Conservation (phyloP, 2,888 invertebrate species). For the Hofmannophila pseudospretella region DNA sequence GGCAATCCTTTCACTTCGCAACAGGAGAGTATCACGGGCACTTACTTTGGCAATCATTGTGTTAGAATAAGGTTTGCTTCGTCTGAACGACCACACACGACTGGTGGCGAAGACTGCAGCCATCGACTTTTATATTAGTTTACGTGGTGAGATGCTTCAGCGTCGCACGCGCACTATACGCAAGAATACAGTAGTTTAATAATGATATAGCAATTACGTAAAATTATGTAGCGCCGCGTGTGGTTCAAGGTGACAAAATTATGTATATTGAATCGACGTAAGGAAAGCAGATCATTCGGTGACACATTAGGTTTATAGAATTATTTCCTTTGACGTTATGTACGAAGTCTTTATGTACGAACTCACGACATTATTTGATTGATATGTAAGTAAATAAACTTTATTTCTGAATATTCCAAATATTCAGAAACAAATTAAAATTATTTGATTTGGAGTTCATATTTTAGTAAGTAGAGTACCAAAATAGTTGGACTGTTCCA, state of each 20-base stretch:
- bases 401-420: too few relatives aligned
- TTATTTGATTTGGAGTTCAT: too few relatives aligned
- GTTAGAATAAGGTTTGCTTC: constrained; percentile 69
- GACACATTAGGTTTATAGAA: too few relatives aligned
- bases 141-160: constrained; percentile 52
- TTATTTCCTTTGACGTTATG: too few relatives aligned
- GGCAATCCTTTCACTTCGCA: constrained; percentile 52
- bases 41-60: constrained; percentile 75
- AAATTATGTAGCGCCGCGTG: constrained; percentile 51
- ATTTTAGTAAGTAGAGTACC: too few relatives aligned
- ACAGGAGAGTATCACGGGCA: constrained; percentile 37
- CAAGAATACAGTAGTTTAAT: constrained; percentile 74
- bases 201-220: constrained; percentile 71
- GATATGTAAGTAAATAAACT: too few relatives aligned
- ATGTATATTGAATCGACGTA: constrained; percentile 26
- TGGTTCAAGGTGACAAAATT: constrained; percentile 66
- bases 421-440: too few relatives aligned
- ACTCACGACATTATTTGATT: too few relatives aligned
- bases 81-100: constrained; percentile 73
- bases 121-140: constrained; percentile 71
- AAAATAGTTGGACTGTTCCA: too few relatives aligned
- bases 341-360: too few relatives aligned
- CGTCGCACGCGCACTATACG: constrained; percentile 49
- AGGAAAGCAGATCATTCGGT: too few relatives aligned
- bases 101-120: constrained; percentile 57